These are phyloP conservation scores for Hesperophylax magnus DNA, from an alignment of 1,140 invertebrate species.

Conservation along the genomic window DNA sequence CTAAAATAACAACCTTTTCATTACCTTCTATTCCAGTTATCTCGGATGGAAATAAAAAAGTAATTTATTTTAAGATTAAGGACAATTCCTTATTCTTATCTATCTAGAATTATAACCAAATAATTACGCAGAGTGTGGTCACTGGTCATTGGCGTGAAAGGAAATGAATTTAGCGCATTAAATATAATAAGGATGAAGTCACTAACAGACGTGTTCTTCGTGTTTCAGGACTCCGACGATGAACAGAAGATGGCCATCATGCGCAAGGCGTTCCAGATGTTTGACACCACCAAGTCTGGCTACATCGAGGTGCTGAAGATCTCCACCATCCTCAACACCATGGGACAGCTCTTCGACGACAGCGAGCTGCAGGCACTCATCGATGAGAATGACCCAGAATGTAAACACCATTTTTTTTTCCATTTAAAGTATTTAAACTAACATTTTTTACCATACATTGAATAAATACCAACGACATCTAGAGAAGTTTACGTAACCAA, in stretches of 20 bases:
- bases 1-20: too few species aligned
- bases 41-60: too few species aligned
- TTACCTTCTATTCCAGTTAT: too few species aligned
- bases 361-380: slow-evolving; percentile 87
- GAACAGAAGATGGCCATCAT: slow-evolving; percentile 90
- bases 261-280: slow-evolving; percentile 95
- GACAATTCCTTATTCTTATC: too few species aligned
- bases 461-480: too few species aligned
- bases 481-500: too few species aligned
- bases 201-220: slow-evolving; percentile 51
- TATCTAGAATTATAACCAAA: neutral
- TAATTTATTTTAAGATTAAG: too few species aligned
- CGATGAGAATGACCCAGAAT: slow-evolving; percentile 87
- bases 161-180: too few species aligned
- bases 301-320: slow-evolving; percentile 92
- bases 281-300: slow-evolving; percentile 91
- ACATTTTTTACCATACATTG: too few species aligned
- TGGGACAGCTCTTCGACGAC: slow-evolving; percentile 93
- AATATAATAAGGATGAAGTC: too few species aligned
- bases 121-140: neutral
- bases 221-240: slow-evolving; percentile 76
- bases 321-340: slow-evolving; percentile 92
- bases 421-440: too few species aligned
- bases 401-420: slow-evolving; percentile 65
- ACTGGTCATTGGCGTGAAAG: neutral